phyloP scores from a whole-genome alignment of 2,113 vertebrate species.

The Pedetes capensis region DNA sequence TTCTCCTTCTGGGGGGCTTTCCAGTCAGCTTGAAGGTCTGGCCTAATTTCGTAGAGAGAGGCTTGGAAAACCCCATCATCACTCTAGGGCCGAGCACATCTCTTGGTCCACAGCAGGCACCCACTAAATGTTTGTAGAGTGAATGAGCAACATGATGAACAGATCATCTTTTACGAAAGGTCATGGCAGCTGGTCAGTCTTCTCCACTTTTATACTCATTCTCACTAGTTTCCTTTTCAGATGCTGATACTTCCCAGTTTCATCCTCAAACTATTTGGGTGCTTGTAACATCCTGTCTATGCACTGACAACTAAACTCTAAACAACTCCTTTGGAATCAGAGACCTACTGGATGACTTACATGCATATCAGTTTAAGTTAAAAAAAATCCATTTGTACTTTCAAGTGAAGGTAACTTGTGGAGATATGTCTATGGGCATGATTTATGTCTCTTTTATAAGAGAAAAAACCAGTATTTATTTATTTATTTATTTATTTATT shows the following conservation, averaged over 20 bases:
- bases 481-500: too few species aligned
- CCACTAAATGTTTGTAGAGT: background rate
- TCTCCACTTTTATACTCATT: background rate
- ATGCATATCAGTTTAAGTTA: background rate
- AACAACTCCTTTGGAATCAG: background rate
- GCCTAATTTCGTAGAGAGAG: background rate
- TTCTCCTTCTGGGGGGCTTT: background rate
- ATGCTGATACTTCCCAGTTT: background rate
- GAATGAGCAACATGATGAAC: background rate
- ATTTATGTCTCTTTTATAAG: background rate
- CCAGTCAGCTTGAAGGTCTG: background rate
- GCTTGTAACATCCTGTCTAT: background rate
- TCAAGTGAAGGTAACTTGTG: constrained; percentile 15
- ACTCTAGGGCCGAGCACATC: background rate
- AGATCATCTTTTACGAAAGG: background rate
- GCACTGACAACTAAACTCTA: background rate
- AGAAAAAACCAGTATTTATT: too few species aligned
- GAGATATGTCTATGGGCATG: background rate
- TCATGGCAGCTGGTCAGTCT: background rate
- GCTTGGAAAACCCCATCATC: background rate
- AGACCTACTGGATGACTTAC: background rate
- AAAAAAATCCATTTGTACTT: background rate
- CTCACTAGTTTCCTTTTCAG: background rate
- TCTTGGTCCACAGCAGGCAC: background rate
- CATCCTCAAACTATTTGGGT: background rate